A percentile compares a stretch with the other conserved stretches of the same genome.
Evolutionary conservation across 2,797 vertebrate species (phyloP).

Genomic region (Alectoris magna): DNA sequence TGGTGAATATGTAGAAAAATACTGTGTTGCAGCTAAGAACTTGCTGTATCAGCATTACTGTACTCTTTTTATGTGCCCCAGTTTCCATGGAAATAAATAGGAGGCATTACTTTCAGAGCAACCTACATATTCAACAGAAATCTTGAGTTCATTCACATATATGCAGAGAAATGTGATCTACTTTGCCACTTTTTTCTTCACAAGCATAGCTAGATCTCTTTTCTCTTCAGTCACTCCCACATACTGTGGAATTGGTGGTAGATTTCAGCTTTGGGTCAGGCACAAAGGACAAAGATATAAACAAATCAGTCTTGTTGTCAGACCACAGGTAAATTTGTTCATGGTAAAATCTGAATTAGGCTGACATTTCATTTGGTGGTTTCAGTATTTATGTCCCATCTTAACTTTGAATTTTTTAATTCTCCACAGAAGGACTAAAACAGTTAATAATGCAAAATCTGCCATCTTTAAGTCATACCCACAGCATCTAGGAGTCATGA

Average conservation of each 20-base stretch:
- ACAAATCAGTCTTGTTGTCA: not conserved
- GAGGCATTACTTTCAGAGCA: no score
- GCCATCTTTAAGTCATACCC: not conserved
- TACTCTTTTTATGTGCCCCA: no score
- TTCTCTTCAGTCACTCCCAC: not conserved
- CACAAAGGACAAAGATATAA: not conserved
- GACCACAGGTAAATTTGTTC: not conserved
- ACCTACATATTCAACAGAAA: not conserved
- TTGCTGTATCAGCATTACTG: no score
- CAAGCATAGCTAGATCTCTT: not conserved
- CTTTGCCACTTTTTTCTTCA: not conserved
- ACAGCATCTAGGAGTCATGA: not conserved
- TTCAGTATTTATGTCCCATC: not conserved
- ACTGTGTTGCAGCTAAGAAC: no score
- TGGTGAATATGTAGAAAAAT: no score
- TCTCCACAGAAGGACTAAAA: not conserved
- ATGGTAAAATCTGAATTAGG: not conserved
- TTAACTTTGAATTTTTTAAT: not conserved
- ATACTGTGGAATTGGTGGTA: not conserved
- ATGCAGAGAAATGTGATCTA: not conserved
- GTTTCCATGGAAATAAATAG: no score
- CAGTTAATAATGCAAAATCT: not conserved
- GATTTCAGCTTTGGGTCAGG: not conserved
- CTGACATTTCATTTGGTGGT: not conserved
- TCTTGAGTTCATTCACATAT: not conserved